phyloP scores from a whole-genome alignment of 1,140 invertebrate genomes.

The Chionoecetes opilio region DNA sequence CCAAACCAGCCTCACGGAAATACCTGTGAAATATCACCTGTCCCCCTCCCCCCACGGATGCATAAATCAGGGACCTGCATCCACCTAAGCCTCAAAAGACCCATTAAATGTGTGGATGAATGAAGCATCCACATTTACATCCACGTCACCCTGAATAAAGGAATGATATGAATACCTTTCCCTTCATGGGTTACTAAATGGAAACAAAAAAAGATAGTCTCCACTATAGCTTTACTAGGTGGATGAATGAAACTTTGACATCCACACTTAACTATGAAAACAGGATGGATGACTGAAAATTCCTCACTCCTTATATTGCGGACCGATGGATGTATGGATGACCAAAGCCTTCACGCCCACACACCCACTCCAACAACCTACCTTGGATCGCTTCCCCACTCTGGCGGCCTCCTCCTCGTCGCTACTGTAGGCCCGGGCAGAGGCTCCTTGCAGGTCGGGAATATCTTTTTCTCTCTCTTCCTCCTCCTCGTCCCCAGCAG shows the following conservation, averaged over 20 bases:
- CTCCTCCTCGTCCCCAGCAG: background rate
- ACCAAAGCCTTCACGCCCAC: no score
- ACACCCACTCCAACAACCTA: background rate
- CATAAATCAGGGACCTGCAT: background rate
- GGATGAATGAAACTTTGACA: no score
- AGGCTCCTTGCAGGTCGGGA: background rate
- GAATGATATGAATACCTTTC: no score
- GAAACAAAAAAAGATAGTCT: no score
- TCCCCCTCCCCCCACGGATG: background rate
- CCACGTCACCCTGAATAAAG: no score
- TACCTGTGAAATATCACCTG: slow-evolving; percentile 29
- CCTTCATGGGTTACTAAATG: no score
- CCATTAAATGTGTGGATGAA: background rate
- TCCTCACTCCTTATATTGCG: no score
- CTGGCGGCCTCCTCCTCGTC: slow-evolving; percentile 69
- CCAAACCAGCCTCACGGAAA: background rate
- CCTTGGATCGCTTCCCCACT: slow-evolving; percentile 67
- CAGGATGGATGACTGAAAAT: no score
- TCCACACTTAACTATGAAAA: no score
- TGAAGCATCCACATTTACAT: no score
- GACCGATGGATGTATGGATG: no score
- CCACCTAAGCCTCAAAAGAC: background rate
- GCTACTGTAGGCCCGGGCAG: slow-evolving; percentile 61
- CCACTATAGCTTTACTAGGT: no score
- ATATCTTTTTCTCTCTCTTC: slow-evolving; percentile 20